These are phyloP conservation scores for Spodoptera frugiperda DNA, from an alignment of 1,140 invertebrate species.

Conservation along the genomic window DNA sequence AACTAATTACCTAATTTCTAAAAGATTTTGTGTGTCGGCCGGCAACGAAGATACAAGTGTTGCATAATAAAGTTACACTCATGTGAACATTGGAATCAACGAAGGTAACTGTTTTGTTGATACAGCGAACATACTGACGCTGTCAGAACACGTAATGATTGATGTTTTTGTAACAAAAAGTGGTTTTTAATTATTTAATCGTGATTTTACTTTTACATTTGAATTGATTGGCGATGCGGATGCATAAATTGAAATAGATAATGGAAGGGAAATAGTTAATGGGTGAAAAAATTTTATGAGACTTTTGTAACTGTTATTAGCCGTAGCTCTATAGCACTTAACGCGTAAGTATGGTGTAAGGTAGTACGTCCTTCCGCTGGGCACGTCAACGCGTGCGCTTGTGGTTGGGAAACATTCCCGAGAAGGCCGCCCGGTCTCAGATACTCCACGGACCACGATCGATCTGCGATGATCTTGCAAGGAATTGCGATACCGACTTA, in stretches of 20 bases:
- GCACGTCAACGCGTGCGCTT: constrained; percentile 49
- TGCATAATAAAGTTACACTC: constrained; percentile 27
- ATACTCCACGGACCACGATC: constrained; percentile 32
- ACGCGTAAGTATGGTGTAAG: constrained; percentile 18
- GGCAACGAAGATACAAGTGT: not conserved
- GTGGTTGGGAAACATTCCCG: constrained; percentile 56
- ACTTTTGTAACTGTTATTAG: not conserved
- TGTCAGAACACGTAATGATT: not conserved
- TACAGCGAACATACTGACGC: not conserved
- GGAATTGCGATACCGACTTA: constrained; percentile 48
- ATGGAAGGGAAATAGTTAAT: not conserved
- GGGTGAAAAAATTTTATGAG: not conserved
- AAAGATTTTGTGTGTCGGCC: constrained; percentile 1
- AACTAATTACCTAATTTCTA: constrained; percentile 38
- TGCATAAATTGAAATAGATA: too few species aligned
- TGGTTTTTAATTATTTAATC: not conserved
- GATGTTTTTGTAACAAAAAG: not conserved
- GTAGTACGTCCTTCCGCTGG: constrained; percentile 35
- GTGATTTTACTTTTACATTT: not conserved
- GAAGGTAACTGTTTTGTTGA: constrained; percentile 14
- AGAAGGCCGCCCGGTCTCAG: constrained; percentile 66
- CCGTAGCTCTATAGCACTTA: not conserved
- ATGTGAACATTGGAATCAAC: constrained; percentile 4
- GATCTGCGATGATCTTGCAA: constrained; percentile 55
- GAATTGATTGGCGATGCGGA: not conserved